Conservation (phyloP, 1,140 invertebrate genomes). For the Liolophura sinensis region DNA sequence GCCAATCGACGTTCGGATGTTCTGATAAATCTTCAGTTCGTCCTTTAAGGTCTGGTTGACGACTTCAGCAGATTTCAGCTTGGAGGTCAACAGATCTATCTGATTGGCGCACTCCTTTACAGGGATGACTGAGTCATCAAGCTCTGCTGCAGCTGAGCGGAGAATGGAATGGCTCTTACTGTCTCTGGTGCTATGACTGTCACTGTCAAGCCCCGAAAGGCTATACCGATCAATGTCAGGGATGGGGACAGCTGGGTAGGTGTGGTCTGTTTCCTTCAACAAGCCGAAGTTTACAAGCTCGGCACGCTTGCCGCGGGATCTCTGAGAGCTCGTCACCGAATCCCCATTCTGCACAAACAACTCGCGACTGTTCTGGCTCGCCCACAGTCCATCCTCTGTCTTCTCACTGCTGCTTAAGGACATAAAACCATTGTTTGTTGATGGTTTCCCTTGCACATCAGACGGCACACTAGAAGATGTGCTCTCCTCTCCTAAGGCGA, state of each 20-base stretch:
- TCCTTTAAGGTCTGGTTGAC: conserved; percentile 56
- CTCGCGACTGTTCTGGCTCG: not conserved
- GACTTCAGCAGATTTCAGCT: conserved; percentile 45
- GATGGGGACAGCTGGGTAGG: too few species aligned
- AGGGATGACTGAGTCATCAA: too few species aligned
- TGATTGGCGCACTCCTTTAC: too few species aligned
- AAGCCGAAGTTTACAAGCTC: too few species aligned
- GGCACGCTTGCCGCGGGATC: too few species aligned
- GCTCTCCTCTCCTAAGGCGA: conserved; percentile 7
- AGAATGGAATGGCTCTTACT: too few species aligned
- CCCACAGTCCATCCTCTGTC: not conserved
- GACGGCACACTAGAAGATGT: conserved; percentile 10
- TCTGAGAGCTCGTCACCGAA: too few species aligned
- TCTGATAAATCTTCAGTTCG: conserved; percentile 49
- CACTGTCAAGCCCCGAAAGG: too few species aligned
- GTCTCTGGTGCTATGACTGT: too few species aligned
- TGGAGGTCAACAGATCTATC: conserved; percentile 4
- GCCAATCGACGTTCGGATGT: conserved; percentile 28
- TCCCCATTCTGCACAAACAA: not conserved
- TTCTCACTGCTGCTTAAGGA: not conserved
- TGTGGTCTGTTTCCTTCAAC: too few species aligned
- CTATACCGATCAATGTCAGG: too few species aligned
- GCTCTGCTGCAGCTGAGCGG: too few species aligned
- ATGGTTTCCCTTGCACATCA: not conserved
- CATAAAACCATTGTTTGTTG: not conserved